phyloP scores from a whole-genome alignment of 1,140 invertebrate genomes.

The Maniola jurtina region DNA sequence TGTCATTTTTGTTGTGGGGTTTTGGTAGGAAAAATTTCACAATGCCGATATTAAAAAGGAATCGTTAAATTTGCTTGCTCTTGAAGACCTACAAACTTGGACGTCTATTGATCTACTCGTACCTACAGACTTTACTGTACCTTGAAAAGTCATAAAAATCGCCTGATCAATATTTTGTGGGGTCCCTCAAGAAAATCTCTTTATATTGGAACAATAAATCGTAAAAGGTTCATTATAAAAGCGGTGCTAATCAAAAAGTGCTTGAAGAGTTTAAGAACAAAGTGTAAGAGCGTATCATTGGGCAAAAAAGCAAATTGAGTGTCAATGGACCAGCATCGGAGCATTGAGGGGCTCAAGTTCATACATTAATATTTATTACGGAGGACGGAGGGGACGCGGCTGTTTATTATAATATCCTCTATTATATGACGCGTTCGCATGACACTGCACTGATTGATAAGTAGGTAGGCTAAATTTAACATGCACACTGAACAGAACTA shows the following conservation, averaged over 20 bases:
- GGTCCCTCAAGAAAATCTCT: not conserved
- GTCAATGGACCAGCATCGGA: constrained; percentile 74
- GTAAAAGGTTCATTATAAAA: constrained; percentile 11
- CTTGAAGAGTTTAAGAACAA: constrained; percentile 35
- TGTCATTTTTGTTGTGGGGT: too few species aligned
- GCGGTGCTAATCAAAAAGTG: constrained; percentile 34
- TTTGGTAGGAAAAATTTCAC: too few species aligned
- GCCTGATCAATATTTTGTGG: too few species aligned
- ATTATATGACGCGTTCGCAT: constrained; percentile 74
- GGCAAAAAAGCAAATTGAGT: constrained; percentile 71
- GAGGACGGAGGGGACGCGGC: constrained; percentile 62
- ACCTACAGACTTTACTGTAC: too few species aligned
- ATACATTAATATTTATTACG: constrained; percentile 76
- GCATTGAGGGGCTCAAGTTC: constrained; percentile 65
- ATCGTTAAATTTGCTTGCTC: too few species aligned
- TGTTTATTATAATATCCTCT: constrained; percentile 78
- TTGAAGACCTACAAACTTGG: too few species aligned
- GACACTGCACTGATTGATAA: constrained; percentile 60
- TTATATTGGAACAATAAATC: constrained; percentile 7
- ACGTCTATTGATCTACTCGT: too few species aligned
- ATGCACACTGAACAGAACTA: not conserved
- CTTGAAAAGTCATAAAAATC: too few species aligned
- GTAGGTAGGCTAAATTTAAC: constrained; percentile 27
- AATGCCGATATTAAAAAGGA: too few species aligned
- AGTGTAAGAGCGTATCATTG: constrained; percentile 25